A percentile compares a stretch with the other conserved stretches of the same genome.
Evolutionary conservation across 1,140 invertebrate species (phyloP).

Genomic region (Philotrypesis tridentata): DNA sequence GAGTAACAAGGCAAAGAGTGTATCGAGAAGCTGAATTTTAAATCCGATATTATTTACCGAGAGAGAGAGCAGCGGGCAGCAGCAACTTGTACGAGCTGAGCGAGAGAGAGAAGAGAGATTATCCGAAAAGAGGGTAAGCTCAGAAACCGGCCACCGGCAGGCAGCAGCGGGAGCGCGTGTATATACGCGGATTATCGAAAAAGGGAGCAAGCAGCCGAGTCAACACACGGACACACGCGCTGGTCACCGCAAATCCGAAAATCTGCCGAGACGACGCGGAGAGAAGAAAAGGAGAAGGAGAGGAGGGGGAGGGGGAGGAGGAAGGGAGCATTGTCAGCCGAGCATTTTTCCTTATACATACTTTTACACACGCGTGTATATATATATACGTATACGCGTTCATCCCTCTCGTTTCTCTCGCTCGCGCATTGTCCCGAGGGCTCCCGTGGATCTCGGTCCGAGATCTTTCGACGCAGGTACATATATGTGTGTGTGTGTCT

Average conservation of each 20-base stretch:
- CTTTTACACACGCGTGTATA: no score
- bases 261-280: not conserved
- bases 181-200: constrained; percentile 28
- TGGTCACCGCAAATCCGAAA: constrained; percentile 34
- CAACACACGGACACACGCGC: not conserved
- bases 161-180: not conserved
- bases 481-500: no score
- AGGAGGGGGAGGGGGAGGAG: not conserved
- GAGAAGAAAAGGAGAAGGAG: not conserved
- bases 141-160: not conserved
- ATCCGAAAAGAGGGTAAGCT: constrained; percentile 21
- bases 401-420: not conserved
- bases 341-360: constrained; percentile 20
- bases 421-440: not conserved
- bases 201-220: constrained; percentile 10
- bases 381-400: no score
- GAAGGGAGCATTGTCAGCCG: not conserved
- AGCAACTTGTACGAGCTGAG: no score
- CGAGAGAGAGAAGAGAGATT: no score
- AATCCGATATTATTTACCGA: constrained; percentile 18
- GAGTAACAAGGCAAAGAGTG: not conserved
- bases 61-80: not conserved
- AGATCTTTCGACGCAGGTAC: constrained; percentile 8
- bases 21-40: constrained; percentile 9
- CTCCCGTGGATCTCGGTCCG: not conserved